Evolutionary conservation across 2,888 invertebrate species (phyloP), one percentile per base, ranked within the genome.

Genomic region (Drosophila meridiana): DNA sequence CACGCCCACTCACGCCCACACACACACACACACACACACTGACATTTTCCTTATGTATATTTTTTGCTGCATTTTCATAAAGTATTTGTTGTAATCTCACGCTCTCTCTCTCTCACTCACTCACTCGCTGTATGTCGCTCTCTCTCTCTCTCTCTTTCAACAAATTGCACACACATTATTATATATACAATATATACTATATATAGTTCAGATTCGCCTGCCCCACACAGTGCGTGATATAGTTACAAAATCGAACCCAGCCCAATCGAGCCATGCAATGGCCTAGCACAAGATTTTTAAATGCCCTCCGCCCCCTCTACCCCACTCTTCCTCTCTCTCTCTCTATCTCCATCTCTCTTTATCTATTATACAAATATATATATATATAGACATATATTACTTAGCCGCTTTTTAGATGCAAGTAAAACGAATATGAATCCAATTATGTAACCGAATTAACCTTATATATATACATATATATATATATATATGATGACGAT

Each of bases 191-290:
- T 64, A 34, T 48, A 4, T 13, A 36, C 20, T 64, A 34, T 48
- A 4, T 13, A 36, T 11, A 34, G 52, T 34, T 52, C 32, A 20
- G 50, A 32, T n/a, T 50, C 50, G 50, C 32, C 60, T 56, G 47
- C 14, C 34, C 34, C 55, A 55, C 65, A 53, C 34, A 58, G 56
- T 48, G 40, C 57, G 57, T 32, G 57, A 43, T 42, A 40, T 20
- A 43, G 57, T 42, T 42, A 42, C 26, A 26, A 53, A 53, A 34
- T 6, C 53, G 14, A 57, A 6, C 58, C 36, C 36, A 36, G 40
- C 14, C 34, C 47, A 64, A 64, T 30, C 58, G 61, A 59, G 65
- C 69, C 78, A 67, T 62, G 32, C 30, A 66, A 66, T 66, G 66
- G 74, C 69, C 53, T 28, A 20, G 40, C 20, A 45, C 28, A 14